phyloP scores from a whole-genome alignment of 2,113 vertebrate genomes.

The Onychorhynchus coronatus region DNA sequence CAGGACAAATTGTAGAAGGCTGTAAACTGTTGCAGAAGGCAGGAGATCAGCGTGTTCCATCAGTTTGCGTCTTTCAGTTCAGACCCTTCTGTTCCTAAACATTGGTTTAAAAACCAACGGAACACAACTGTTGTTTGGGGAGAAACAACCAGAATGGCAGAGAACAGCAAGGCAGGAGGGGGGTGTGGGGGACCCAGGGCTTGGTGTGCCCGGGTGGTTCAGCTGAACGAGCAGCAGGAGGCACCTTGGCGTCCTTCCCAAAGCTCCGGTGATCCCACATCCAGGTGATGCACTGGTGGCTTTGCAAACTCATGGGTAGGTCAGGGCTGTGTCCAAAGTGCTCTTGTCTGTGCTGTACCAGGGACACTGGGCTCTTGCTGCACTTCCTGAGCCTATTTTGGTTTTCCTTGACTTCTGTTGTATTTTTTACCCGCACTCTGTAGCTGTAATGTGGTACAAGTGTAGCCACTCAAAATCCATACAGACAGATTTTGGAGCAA shows the following conservation, averaged over 20 bases:
- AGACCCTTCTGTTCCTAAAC: not conserved
- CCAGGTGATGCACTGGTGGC: not conserved
- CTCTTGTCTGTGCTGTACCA: not conserved
- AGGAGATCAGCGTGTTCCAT: not conserved
- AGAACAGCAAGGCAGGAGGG: not conserved
- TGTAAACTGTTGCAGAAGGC: not conserved
- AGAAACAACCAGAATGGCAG: not conserved
- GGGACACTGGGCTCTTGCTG: accelerated
- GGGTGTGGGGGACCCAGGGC: not conserved
- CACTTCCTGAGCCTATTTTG: not conserved
- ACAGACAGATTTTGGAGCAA: not conserved
- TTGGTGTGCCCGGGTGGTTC: not conserved
- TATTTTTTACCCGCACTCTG: not conserved
- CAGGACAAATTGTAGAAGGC: not conserved
- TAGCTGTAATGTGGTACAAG: not conserved
- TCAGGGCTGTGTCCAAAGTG: not conserved
- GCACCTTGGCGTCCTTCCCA: not conserved
- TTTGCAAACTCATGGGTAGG: accelerated
- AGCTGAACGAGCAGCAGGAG: not conserved
- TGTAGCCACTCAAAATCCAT: not conserved
- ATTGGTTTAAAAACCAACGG: not conserved
- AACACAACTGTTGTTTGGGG: not conserved
- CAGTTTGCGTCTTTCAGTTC: not conserved
- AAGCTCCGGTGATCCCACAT: not conserved
- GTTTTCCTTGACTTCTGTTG: not conserved